Base-by-base conservation (phyloP, 2,113 vertebrate species). In the Ahaetulla prasina region DNA sequence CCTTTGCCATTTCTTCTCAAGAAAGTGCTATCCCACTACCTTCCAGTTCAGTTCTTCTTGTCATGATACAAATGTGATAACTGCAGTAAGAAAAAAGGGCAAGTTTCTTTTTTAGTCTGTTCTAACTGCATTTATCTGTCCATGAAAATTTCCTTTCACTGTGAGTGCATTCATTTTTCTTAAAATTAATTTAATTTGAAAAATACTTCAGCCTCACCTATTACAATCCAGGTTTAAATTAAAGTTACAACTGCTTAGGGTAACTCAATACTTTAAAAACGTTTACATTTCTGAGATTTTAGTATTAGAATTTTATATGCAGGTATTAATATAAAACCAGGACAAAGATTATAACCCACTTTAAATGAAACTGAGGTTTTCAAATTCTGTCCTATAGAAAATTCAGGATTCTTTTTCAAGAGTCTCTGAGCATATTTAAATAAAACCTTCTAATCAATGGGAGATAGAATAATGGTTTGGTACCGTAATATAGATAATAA, bases 71-170 rank as follows among this genome's bases (percentile, higher is more conserved):
- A 60, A 8, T 89, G 7, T 68, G 53, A 49, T 27, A 60, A 55
- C 45, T 50, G n/a, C 45, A 39, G 18, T 80, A 89, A 85, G 27
- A 88, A 55, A 47, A 89, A 30, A 92, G 22, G 74, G 14, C 86
- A 53, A 60, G 57, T 90, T 87, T 91, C 49, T 86, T 95, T 96
- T 89, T 35, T 86, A 94, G 27, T 25, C 89, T 94, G n/a, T 30
- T 20, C 35, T 49, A 54, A 39, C 22, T 74, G 20, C 53, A 47
- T 80, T 43, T 84, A 91, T 90, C 12, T 86, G 52, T 89, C 93
- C 94, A 88, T 89, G 88, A 94, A 92, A 92, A 30, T 85, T 95
- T 49, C 12, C 91, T 93, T 93, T 93, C 92, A 89, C 39, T 92
- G 74, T 0, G 52, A 74, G 89, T 49, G 90, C 60, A 88, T 93